Percentiles rank a stretch among this genome's conserved stretches.
These are phyloP conservation scores for Bombus haemorrhoidalis DNA, from an alignment of 1,140 invertebrate genomes.

Conservation along the genomic window DNA sequence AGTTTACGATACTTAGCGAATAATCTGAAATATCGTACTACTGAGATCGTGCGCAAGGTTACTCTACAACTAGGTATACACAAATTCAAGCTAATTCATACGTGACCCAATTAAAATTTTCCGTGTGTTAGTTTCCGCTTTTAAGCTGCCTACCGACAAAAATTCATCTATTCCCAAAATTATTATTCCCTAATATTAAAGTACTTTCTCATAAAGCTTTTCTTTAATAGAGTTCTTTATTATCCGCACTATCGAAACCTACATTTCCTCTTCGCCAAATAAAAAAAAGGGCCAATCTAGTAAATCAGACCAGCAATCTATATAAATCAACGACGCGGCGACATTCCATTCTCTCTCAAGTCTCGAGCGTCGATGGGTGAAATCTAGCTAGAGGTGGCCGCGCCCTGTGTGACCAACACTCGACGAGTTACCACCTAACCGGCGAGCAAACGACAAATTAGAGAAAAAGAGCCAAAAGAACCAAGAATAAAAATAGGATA, in stretches of 20 bases:
- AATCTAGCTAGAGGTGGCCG: conserved; percentile 30
- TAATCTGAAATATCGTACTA: too few species aligned
- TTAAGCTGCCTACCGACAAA: not conserved
- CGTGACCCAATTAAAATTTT: too few species aligned
- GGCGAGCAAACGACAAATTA: not conserved
- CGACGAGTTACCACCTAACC: not conserved
- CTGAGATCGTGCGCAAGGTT: too few species aligned
- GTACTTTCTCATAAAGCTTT: not conserved
- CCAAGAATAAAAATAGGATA: not conserved
- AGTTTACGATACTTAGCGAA: too few species aligned
- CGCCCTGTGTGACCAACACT: conserved; percentile 8
- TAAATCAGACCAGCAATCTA: not conserved
- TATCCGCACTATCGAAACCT: not conserved
- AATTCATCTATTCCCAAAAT: not conserved
- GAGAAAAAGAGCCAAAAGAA: not conserved
- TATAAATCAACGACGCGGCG: not conserved
- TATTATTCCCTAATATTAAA: not conserved
- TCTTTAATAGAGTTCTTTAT: not conserved
- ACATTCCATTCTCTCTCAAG: conserved; percentile 64
- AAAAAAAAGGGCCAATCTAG: not conserved
- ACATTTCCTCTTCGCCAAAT: not conserved
- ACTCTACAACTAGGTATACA: too few species aligned
- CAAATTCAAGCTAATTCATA: too few species aligned
- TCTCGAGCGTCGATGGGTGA: conserved; percentile 20
- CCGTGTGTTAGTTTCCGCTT: too few species aligned